Conservation (phyloP, 2,888 invertebrate species). For the Merodon equestris region DNA sequence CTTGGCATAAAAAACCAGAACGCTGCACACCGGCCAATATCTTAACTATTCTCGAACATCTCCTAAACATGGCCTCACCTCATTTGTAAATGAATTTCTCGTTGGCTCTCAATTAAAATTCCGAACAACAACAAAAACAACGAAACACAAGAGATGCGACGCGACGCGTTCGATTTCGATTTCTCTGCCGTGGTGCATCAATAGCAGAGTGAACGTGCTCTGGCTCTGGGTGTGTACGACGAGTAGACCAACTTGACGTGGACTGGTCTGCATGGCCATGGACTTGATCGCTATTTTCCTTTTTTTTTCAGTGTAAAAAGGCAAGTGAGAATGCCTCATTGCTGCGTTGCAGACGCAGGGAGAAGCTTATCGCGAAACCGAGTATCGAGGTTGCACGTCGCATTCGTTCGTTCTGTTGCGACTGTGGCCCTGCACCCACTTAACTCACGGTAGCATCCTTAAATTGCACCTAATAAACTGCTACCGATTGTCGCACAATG, state of each 20-base stretch:
- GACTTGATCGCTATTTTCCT: not conserved
- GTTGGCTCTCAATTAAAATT: conserved; percentile 71
- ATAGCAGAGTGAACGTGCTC: not conserved
- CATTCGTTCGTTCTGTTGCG: conserved; percentile 7
- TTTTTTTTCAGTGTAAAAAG: too few relatives aligned
- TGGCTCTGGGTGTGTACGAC: conserved; percentile 27
- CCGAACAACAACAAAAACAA: conserved; percentile 49
- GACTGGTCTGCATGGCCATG: too few relatives aligned
- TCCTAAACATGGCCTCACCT: conserved; percentile 70
- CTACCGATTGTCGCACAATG: conserved; percentile 66
- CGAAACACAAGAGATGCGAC: too few relatives aligned
- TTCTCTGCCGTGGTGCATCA: conserved; percentile 5
- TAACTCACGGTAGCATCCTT: conserved; percentile 68
- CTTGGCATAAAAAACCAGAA: conserved; percentile 32
- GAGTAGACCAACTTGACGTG: conserved; percentile 18
- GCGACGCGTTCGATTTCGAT: conserved; percentile 42
- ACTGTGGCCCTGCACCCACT: conserved; percentile 28
- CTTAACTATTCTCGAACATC: conserved; percentile 69
- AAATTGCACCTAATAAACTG: conserved; percentile 70
- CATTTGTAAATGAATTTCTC: conserved; percentile 71
- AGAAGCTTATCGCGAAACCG: conserved; percentile 54
- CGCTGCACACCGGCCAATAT: conserved; percentile 53
- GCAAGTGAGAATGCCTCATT: too few relatives aligned
- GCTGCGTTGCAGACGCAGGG: not conserved
- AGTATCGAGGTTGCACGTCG: conserved; percentile 44